A percentile compares a stretch with the other conserved stretches of the same genome.
These are phyloP conservation scores for Chaetorhynchus papuensis DNA, from an alignment of 2,113 vertebrate species.

Conservation along the genomic window DNA sequence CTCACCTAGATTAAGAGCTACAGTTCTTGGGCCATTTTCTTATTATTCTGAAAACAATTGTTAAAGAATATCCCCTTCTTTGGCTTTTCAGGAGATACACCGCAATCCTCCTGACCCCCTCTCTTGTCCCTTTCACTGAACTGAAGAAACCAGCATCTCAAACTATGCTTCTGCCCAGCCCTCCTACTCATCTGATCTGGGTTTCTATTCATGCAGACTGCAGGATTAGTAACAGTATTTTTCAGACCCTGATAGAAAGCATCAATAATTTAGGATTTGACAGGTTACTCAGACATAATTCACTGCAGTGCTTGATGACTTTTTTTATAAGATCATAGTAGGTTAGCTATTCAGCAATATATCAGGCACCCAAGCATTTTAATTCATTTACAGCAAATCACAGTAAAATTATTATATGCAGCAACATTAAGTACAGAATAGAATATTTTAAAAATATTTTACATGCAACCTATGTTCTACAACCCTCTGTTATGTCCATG, in stretches of 20 bases:
- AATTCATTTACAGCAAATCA: background rate
- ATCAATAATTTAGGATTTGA: conserved; percentile 17
- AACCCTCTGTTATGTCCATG: background rate
- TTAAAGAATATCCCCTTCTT: background rate
- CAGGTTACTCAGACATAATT: background rate
- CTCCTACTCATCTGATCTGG: background rate
- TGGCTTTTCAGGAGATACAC: background rate
- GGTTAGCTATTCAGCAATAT: background rate
- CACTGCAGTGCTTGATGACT: background rate
- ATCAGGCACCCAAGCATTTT: background rate
- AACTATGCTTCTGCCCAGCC: background rate
- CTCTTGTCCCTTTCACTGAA: background rate
- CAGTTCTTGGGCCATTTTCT: background rate
- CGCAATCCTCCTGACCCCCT: background rate
- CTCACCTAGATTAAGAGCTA: background rate
- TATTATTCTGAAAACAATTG: background rate
- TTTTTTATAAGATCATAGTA: background rate
- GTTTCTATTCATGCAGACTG: background rate
- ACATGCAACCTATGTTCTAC: background rate
- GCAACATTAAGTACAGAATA: background rate
- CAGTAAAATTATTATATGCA: background rate
- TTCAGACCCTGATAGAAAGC: background rate
- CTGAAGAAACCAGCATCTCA: background rate
- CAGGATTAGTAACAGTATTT: background rate
- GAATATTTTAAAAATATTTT: background rate